Conservation (phyloP, 2,113 vertebrate genomes). For the Menidia beryllina region DNA sequence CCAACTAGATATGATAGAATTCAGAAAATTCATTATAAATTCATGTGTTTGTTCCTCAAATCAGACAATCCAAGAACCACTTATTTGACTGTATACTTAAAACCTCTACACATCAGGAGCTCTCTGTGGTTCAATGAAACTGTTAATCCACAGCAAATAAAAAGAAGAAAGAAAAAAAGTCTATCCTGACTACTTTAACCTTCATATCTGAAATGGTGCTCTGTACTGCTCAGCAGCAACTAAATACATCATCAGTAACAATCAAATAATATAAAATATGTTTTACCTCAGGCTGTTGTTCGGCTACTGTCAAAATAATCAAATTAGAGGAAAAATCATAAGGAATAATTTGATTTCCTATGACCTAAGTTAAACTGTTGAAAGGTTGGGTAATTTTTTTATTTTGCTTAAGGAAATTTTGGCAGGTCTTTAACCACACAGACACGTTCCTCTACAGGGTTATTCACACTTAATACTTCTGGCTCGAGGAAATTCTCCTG, state of each 20-base stretch:
- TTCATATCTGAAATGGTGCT: too few relatives aligned
- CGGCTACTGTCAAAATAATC: not conserved
- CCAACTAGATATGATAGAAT: too few relatives aligned
- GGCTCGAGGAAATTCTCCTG: not conserved
- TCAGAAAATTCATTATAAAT: not conserved
- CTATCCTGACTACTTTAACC: too few relatives aligned
- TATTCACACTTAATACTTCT: constrained; percentile 10
- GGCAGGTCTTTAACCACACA: constrained; percentile 3
- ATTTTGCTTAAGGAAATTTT: not conserved
- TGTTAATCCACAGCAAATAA: not conserved
- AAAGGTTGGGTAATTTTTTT: not conserved
- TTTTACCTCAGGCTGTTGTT: not conserved
- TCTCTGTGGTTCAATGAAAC: not conserved
- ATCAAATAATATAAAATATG: not conserved
- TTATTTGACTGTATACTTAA: not conserved
- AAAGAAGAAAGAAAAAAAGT: too few relatives aligned
- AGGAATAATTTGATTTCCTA: not conserved
- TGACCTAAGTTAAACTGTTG: too few relatives aligned
- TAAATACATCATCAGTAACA: too few relatives aligned
- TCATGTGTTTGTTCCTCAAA: not conserved
- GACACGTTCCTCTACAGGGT: not conserved
- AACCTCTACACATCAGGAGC: not conserved
- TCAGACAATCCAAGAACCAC: not conserved
- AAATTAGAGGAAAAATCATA: not conserved
- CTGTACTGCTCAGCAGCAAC: too few relatives aligned